Conservation (phyloP, 92 coral and sea anemone genomes). For the Porites cylindrica region DNA sequence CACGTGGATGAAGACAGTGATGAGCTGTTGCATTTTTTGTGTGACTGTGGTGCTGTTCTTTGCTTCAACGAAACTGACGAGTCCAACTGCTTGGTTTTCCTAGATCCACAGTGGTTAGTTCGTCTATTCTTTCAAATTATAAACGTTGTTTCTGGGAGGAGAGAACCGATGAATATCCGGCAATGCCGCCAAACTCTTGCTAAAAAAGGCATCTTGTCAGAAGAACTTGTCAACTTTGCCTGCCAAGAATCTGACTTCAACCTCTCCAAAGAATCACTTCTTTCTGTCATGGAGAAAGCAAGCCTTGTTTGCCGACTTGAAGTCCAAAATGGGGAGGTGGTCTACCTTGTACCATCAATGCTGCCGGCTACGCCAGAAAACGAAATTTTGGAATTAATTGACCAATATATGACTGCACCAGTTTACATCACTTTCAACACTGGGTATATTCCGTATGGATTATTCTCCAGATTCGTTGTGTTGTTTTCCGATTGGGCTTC, state of each 20-base stretch:
- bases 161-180: slow-evolving; percentile 38
- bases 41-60: slow-evolving; percentile 46
- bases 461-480: slow-evolving; percentile 36
- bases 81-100: slow-evolving; percentile 13
- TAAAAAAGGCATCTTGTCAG: slow-evolving; percentile 37
- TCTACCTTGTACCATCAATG: slow-evolving; percentile 49
- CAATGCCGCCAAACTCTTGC: slow-evolving; percentile 40
- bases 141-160: slow-evolving; percentile 2
- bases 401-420: slow-evolving; percentile 15
- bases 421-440: slow-evolving; percentile 30
- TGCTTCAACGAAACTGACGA: slow-evolving; percentile 8
- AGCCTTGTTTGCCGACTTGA: slow-evolving; percentile 38
- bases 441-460: slow-evolving; percentile 54
- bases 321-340: not conserved
- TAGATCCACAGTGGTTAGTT: slow-evolving; percentile 51
- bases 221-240: slow-evolving; percentile 37
- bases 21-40: slow-evolving; percentile 41
- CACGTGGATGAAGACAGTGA: slow-evolving; percentile 33
- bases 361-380: slow-evolving; percentile 31
- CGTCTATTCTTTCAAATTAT: slow-evolving; percentile 30
- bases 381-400: slow-evolving; percentile 17
- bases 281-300: slow-evolving; percentile 40
- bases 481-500: slow-evolving; percentile 28
- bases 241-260: slow-evolving; percentile 16
- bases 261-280: slow-evolving; percentile 6